Percentiles rank a stretch among this genome's conserved stretches.
These are phyloP conservation scores for Prinia subflava DNA, from an alignment of 2,113 vertebrate species.

Conservation along the genomic window DNA sequence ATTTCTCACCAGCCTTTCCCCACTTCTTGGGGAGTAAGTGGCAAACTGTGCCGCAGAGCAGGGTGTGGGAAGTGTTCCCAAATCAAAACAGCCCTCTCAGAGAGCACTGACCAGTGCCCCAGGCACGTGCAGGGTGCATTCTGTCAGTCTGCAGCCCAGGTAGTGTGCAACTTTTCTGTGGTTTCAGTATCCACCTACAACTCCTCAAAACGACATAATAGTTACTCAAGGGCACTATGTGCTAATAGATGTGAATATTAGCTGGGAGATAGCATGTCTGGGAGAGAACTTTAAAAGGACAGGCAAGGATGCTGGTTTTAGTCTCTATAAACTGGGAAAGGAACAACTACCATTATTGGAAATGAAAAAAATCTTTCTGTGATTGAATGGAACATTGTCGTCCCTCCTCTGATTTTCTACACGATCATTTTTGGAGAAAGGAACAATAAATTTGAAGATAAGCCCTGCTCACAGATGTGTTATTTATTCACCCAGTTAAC, in stretches of 20 bases:
- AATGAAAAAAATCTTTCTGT: not conserved
- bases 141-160: not conserved
- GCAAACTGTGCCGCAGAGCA: not conserved
- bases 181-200: not conserved
- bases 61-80: rapidly evolving
- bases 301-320: not conserved
- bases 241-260: not conserved
- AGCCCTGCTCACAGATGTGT: conserved; percentile 50
- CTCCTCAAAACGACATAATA: not conserved
- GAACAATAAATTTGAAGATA: conserved; percentile 36
- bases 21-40: rapidly evolving
- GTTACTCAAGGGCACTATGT: not conserved
- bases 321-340: not conserved
- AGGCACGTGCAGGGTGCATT: rapidly evolving
- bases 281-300: not conserved
- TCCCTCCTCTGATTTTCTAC: not conserved
- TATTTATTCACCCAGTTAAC: conserved; percentile 68
- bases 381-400: not conserved
- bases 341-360: not conserved
- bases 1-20: not conserved
- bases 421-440: not conserved
- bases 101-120: not conserved
- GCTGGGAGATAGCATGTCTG: not conserved
- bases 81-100: not conserved
- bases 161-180: not conserved